Base-by-base conservation (phyloP, 1,140 invertebrate species). In the Zaprionus africanus region DNA sequence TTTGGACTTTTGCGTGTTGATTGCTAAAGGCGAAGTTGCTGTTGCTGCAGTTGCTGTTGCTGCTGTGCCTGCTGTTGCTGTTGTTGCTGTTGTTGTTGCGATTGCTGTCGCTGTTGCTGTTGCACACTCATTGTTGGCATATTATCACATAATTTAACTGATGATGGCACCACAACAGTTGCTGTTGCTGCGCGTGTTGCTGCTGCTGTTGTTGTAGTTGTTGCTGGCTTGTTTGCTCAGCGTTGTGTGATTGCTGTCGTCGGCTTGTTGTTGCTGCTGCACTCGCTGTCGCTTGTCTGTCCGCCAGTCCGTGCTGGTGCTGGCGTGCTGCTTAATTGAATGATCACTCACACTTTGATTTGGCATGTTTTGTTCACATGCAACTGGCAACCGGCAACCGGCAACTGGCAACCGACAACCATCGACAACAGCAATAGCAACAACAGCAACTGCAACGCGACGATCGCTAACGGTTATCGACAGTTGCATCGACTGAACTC, bases 81-180 rank as follows among this genome's bases (percentile, higher is more conserved):
- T 79, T 54, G 58, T 36, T 54, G 68, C 11, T 58, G 60, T 6
- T 76, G 66, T 28, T 63, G 53, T 43, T 76, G 61, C 28, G 68
- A 57, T 43, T 71, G 76, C 26, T 63, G 59, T 31, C 62, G 70
- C 43, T 70, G 69, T 64, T 76, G 76, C 56, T 87, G 84, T 73
- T 87, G 83, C 84, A 87, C 83, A 87, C 84, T 88, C 84, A 88
- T 88, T 88, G 84, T 90, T 88, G 84, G 84, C 84, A 88, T 88
- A 88, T 88, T 88, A 88, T 88, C 84, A 88, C 84, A 88, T 88
- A 90, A 88, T 88, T 88, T 88, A 90, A 88, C 84, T 90, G 84
- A 88, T 87, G 83, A 87, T 87, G 83, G 78, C 78, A 87, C 80
- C 64, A 70, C 70, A 70, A 51, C 69, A 76, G 70, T 63, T 58